phyloP scores from a whole-genome alignment of 2,797 vertebrate species.

The Lutjanus campechanus region DNA sequence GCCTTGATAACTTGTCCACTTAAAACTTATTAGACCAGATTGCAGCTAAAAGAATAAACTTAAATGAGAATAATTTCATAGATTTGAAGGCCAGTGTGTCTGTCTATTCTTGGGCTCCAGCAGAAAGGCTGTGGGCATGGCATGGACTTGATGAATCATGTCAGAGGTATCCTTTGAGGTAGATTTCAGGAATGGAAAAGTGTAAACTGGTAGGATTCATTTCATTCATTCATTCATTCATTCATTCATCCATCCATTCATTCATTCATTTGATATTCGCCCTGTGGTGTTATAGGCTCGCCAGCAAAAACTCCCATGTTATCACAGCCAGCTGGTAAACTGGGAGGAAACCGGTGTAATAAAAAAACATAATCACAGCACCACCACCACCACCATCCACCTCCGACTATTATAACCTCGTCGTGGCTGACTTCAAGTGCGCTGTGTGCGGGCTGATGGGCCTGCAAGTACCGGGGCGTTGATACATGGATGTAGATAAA shows the following conservation, averaged over 20 bases:
- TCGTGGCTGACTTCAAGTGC: slow-evolving; percentile 11
- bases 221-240: slow-evolving; percentile 38
- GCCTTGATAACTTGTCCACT: background rate
- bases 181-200: slow-evolving; percentile 7
- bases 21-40: background rate
- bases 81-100: background rate
- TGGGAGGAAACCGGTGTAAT: slow-evolving; percentile 47
- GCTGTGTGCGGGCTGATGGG: slow-evolving; percentile 14
- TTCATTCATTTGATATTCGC: slow-evolving; percentile 14
- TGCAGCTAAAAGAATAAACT: background rate
- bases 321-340: background rate
- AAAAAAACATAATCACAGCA: slow-evolving; percentile 8
- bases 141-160: slow-evolving; percentile 47
- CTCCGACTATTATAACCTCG: background rate
- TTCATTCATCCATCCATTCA: slow-evolving; percentile 31
- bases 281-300: background rate
- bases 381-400: slow-evolving; percentile 12
- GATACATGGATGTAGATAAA: slow-evolving; percentile 12
- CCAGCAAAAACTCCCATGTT: slow-evolving; percentile 18
- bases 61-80: background rate
- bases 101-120: background rate
- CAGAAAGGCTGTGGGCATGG: background rate
- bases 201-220: background rate
- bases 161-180: slow-evolving; percentile 2
- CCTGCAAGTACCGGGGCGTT: slow-evolving; percentile 22